These are phyloP conservation scores for Oreochromis grahami DNA, from an alignment of 2,797 vertebrate genomes.

Conservation along the genomic window DNA sequence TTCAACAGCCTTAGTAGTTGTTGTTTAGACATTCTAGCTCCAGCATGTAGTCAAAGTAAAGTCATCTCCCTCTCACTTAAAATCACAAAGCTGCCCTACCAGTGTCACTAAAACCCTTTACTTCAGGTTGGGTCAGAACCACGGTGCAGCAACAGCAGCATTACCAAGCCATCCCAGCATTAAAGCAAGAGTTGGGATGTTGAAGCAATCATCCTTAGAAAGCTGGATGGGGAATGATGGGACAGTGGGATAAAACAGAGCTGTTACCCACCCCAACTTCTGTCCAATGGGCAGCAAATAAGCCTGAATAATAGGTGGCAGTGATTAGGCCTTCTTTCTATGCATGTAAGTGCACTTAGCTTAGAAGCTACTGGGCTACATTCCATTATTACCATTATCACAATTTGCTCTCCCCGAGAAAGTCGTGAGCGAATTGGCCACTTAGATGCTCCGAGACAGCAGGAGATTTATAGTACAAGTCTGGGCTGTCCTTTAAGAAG, in stretches of 20 bases:
- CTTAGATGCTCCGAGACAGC: conserved; percentile 22
- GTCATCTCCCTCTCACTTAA: neutral
- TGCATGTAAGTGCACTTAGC: conserved; percentile 69
- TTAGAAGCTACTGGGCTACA: conserved; percentile 43
- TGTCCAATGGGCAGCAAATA: conserved; percentile 22
- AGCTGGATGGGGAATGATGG: conserved; percentile 1
- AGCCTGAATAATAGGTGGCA: conserved; percentile 57
- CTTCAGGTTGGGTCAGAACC: neutral
- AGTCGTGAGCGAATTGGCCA: conserved; percentile 30
- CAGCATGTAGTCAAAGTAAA: neutral
- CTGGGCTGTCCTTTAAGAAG: neutral
- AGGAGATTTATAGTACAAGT: neutral
- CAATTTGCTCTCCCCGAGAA: conserved; percentile 37
- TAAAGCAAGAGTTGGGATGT: neutral
- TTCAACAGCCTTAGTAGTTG: conserved; percentile 43
- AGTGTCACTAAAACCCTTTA: neutral
- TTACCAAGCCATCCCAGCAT: neutral
- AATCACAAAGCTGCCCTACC: neutral
- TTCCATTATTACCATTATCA: conserved; percentile 70
- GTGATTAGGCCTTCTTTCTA: conserved; percentile 62
- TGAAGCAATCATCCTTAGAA: conserved; percentile 2
- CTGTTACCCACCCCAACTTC: neutral
- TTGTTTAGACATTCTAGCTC: conserved; percentile 25
- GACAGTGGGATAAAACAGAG: neutral
- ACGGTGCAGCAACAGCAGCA: neutral